A percentile compares a stretch with the other conserved stretches of the same genome.
Evolutionary conservation across 2,113 vertebrate genomes (phyloP).

Genomic region (Malurus cyaneus): DNA sequence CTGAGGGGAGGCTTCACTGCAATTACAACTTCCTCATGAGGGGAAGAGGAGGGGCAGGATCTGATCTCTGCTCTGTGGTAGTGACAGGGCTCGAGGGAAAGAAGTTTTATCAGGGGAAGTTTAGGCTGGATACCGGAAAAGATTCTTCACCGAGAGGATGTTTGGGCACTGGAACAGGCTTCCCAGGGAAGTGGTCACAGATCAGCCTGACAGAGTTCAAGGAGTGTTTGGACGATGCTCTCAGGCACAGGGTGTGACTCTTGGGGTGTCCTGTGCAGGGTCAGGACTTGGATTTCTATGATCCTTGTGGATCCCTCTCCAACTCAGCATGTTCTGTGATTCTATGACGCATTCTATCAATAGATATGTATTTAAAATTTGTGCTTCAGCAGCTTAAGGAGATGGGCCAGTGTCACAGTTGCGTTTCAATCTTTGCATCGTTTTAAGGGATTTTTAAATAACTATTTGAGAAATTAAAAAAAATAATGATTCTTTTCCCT

Average conservation of each 20-base stretch:
- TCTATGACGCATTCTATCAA: not conserved
- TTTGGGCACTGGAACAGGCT: accelerated
- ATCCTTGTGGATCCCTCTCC: too few species aligned
- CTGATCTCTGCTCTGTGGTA: not conserved
- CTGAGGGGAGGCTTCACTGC: accelerated
- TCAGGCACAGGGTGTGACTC: too few species aligned
- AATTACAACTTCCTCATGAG: not conserved
- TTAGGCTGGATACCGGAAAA: not conserved
- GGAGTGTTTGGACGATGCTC: accelerated
- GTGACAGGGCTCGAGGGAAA: accelerated
- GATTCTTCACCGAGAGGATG: not conserved
- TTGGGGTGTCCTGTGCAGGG: not conserved
- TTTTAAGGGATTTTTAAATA: not conserved
- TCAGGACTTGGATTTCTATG: accelerated
- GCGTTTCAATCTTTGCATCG: not conserved
- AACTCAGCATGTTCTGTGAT: not conserved
- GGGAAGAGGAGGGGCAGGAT: not conserved
- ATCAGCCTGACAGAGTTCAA: not conserved
- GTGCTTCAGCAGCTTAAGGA: not conserved
- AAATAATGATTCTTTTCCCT: not conserved
- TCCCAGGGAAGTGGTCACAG: too few species aligned
- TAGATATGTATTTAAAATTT: not conserved
- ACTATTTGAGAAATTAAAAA: not conserved
- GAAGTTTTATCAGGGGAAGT: not conserved
- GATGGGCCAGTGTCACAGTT: not conserved